phyloP scores from a whole-genome alignment of 2,113 vertebrate genomes.

The Platysternon megacephalum region DNA sequence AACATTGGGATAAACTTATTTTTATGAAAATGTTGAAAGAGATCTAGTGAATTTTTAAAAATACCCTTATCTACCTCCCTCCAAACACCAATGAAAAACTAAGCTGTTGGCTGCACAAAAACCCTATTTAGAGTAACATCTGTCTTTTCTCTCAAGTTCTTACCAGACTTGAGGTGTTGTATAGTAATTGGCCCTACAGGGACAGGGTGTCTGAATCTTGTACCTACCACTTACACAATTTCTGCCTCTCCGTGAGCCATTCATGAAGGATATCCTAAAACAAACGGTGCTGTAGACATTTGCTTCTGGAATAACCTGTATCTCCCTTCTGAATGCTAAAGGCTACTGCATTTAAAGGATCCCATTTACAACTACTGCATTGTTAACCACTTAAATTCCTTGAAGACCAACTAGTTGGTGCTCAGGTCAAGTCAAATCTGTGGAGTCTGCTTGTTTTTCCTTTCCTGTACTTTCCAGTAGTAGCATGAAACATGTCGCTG shows the following conservation, averaged over 20 bases:
- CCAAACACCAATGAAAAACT: not conserved
- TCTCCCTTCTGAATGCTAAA: not conserved
- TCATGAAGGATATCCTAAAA: not conserved
- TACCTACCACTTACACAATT: rapidly evolving
- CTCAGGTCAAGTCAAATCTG: rapidly evolving
- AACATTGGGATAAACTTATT: rapidly evolving
- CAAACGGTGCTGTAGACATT: rapidly evolving
- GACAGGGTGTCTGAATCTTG: rapidly evolving
- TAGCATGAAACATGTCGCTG: not conserved
- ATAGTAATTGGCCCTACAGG: not conserved
- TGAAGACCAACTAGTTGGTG: rapidly evolving
- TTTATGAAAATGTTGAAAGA: not conserved
- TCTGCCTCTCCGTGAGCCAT: rapidly evolving
- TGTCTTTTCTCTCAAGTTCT: not conserved
- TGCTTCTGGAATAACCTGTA: not conserved
- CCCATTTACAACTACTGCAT: not conserved
- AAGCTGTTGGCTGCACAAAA: not conserved
- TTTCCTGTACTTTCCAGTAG: not conserved
- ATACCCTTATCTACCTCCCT: not conserved
- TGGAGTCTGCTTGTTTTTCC: not conserved
- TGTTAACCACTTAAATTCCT: not conserved
- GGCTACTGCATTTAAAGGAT: rapidly evolving
- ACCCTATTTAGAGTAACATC: not conserved
- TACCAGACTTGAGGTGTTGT: not conserved
- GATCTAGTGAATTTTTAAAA: constrained; percentile 1